Conservation (phyloP, 1,140 invertebrate species). For the roundworm (Caenorhabditis elegans) region WBcel235 BX284606.5:17232501-17233000, state of each 20-base stretch:
- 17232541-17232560: no score
- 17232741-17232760: background rate
- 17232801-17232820: background rate
- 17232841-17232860: slow-evolving; percentile 16
- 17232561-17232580: no score
- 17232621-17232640: no score
- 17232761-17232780: slow-evolving; percentile 16
- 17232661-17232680: no score
- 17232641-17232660: no score
- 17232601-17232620: no score
- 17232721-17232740: background rate
- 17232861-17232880: slow-evolving; percentile 23
- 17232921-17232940: slow-evolving; percentile 35
- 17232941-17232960: background rate
- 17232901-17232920: slow-evolving; percentile 38
- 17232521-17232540: no score
- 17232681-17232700: slow-evolving; percentile 28
- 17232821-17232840: background rate
- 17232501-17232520: no score
- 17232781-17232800: background rate
- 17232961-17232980: no score
- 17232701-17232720: slow-evolving; percentile 9
- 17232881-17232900: slow-evolving; percentile 31
- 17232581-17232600: no score
- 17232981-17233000: no score